Base-by-base conservation (phyloP, 2,888 invertebrate genomes). In the Patella pellucida region DNA sequence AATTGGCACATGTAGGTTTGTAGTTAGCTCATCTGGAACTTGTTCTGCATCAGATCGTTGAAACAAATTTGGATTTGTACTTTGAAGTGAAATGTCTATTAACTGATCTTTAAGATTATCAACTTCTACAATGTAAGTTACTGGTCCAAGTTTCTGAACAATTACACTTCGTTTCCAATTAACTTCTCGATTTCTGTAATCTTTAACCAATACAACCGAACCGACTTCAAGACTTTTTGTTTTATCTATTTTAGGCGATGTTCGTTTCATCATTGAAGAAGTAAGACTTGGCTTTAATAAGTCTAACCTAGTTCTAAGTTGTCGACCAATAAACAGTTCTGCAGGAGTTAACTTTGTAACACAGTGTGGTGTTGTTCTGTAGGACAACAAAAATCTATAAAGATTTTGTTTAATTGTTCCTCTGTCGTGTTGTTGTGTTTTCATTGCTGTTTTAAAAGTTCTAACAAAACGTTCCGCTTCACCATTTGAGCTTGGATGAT, bases 401-500 rank as follows among this genome's bases (percentile, higher is more conserved):
- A 56, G 7, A 1, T 16, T 16, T n/a, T 14, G 56, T 7, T 9
- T 1, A 5, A 56, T 56, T 56, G 56, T 56, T 19, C 19, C n/a
- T 56, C 19, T 14, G 11, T 56, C 14, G 4, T 31, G 31, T 7
- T 1, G 7, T 56, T 56, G 56, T 56, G 16, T 54, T 19, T 62
- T 62, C 62, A 62, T 62, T n/a, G 56, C 62, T 11, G 12, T 19
- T 19, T 73, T 73, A 3, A 68, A 67, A 2, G 73, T 51, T 19
- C 52, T 67, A 11, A 68, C 52, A 16, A 81, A 76, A 7, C 85
- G 71, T 75, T 88, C 87, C 1, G 83, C 87, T 52, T 81, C 76
- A 2, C 88, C 87, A 72, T 88, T 89, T 12, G 79, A 79, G 50
- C 81, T 80, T 0, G 87, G 85, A 76, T 87, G 85, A 69, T 79